Percentiles rank a stretch among this genome's conserved stretches.
These are phyloP conservation scores for Chaetodon auriga DNA, from an alignment of 2,113 vertebrate species.

Conservation along the genomic window DNA sequence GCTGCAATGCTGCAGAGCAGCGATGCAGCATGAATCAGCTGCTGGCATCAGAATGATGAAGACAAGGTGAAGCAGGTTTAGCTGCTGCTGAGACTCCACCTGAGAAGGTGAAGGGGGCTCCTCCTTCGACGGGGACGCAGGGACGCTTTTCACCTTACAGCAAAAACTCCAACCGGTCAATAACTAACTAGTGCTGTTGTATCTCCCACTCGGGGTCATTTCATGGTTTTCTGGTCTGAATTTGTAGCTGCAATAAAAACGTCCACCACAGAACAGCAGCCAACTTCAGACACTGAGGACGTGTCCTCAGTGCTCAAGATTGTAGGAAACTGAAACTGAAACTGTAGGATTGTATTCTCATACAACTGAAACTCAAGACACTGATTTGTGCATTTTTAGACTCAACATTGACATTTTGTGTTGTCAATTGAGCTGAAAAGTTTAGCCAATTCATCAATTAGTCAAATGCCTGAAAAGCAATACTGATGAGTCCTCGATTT, in stretches of 20 bases:
- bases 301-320: neutral
- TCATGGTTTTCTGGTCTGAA: neutral
- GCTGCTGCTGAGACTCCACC: neutral
- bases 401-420: neutral
- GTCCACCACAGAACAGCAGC: neutral
- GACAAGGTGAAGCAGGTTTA: slow-evolving; percentile 51
- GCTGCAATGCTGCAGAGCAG: slow-evolving; percentile 73
- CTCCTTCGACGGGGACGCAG: neutral
- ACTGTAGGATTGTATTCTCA: no score
- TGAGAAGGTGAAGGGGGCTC: neutral
- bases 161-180: neutral
- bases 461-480: neutral
- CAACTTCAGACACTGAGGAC: neutral
- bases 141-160: neutral
- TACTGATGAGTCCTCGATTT: no score
- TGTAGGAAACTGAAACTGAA: no score
- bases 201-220: neutral
- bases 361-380: neutral
- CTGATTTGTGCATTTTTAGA: neutral
- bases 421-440: neutral
- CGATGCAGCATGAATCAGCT: slow-evolving; percentile 84
- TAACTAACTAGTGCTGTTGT: neutral
- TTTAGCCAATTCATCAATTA: no score
- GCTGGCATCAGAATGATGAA: slow-evolving; percentile 58
- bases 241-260: neutral